Evolutionary conservation across 2,113 vertebrate species (phyloP).

Genomic region (Ophthalmolycus amberensis): DNA sequence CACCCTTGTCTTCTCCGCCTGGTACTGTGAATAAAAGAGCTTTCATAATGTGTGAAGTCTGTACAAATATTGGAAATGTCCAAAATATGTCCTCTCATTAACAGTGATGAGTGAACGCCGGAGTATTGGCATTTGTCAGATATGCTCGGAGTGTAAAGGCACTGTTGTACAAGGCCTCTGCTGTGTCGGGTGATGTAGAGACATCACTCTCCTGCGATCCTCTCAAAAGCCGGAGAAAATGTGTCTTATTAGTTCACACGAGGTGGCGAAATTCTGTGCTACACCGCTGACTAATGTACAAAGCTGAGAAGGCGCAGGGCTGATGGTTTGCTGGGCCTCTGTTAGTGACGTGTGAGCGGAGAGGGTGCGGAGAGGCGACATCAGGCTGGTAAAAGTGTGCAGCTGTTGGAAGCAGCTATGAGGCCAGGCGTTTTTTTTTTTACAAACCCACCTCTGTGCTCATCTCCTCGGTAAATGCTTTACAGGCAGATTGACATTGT

Average conservation of each 20-base stretch:
- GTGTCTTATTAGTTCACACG: conserved; percentile 80
- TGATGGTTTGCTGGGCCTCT: conserved; percentile 74
- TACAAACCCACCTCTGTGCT: conserved; percentile 48
- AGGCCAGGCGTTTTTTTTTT: conserved; percentile 17
- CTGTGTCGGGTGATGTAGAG: conserved; percentile 77
- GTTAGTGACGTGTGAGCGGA: conserved; percentile 63
- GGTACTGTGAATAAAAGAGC: conserved; percentile 64
- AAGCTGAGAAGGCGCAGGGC: conserved; percentile 76
- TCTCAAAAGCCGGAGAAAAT: conserved; percentile 79
- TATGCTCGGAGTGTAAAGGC: conserved; percentile 75
- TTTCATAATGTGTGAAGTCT: conserved; percentile 75
- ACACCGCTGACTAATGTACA: conserved; percentile 81
- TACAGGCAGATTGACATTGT: conserved; percentile 32
- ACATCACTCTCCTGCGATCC: conserved; percentile 77
- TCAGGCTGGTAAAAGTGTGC: conserved; percentile 69
- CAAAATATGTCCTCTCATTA: conserved; percentile 84
- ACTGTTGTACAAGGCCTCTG: conserved; percentile 79
- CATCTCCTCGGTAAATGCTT: conserved; percentile 56
- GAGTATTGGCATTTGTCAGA: conserved; percentile 78
- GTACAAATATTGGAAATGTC: conserved; percentile 80
- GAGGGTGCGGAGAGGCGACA: conserved; percentile 50
- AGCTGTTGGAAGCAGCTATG: conserved; percentile 67
- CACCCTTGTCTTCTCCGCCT: conserved; percentile 46
- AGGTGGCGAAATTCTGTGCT: conserved; percentile 84
- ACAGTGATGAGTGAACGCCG: conserved; percentile 76